Evolutionary conservation across 2,113 vertebrate species (phyloP).

Genomic region (Nothoprocta pentlandii): DNA sequence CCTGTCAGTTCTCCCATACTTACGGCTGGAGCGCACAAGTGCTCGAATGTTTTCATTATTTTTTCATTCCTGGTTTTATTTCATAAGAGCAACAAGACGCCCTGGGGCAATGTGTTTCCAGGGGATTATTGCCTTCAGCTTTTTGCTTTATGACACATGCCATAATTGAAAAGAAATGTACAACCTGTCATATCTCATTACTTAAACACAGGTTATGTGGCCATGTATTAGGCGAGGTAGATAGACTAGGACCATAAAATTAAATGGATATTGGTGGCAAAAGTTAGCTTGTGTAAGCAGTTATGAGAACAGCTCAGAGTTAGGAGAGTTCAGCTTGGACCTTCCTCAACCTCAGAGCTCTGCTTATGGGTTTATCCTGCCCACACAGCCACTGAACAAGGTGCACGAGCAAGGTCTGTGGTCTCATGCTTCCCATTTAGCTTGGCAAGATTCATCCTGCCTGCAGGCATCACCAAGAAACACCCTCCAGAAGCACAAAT

Average conservation of each 20-base stretch:
- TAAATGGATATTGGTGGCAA: conserved; percentile 31
- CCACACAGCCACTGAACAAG: background rate
- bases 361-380: background rate
- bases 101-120: background rate
- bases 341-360: background rate
- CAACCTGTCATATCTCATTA: conserved; percentile 56
- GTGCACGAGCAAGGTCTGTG: fast-evolving
- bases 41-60: conserved; percentile 29
- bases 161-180: conserved; percentile 39
- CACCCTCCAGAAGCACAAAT: background rate
- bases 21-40: fast-evolving
- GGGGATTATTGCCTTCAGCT: conserved; percentile 69
- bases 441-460: background rate
- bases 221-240: background rate
- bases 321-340: background rate
- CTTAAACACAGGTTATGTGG: background rate
- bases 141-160: conserved; percentile 56
- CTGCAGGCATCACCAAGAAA: background rate
- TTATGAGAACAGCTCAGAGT: conserved; percentile 5
- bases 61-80: conserved; percentile 36
- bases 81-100: conserved; percentile 46
- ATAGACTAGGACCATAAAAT: conserved; percentile 57
- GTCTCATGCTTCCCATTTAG: background rate
- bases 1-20: background rate
- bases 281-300: background rate